Percentiles rank a stretch among this genome's conserved stretches.
Evolutionary conservation across 1,140 invertebrate genomes (phyloP).

Genomic region (Elymnias hypermnestra): DNA sequence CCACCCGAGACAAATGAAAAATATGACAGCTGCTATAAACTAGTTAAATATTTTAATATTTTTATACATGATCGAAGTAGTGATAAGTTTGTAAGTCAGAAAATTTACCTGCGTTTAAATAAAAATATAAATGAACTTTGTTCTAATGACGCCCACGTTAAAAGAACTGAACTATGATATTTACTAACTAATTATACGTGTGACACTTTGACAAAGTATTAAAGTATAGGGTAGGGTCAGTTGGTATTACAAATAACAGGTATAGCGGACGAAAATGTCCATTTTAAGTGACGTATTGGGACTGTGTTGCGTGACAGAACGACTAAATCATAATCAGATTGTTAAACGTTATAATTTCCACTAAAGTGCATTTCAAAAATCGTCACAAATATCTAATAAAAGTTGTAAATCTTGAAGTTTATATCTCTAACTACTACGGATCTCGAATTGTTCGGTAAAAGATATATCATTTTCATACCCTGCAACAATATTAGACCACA

Average conservation of each 20-base stretch:
- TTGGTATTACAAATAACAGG: constrained; percentile 18
- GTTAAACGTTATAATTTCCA: constrained; percentile 2
- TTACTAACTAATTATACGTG: constrained; percentile 11
- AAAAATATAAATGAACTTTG: background rate
- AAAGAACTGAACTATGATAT: constrained; percentile 5
- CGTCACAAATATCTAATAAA: no score
- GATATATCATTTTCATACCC: no score
- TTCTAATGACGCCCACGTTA: background rate
- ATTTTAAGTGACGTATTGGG: constrained; percentile 16
- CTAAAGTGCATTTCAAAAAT: background rate
- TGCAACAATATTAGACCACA: no score
- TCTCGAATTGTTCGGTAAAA: no score
- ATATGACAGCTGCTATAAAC: no score
- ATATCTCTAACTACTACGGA: no score
- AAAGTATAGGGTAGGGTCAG: constrained; percentile 14
- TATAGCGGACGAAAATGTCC: constrained; percentile 11
- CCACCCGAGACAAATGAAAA: no score
- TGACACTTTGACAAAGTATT: constrained; percentile 19
- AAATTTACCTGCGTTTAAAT: background rate
- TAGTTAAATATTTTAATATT: no score
- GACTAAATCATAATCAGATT: constrained; percentile 15
- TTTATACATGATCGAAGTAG: no score
- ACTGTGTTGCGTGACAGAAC: constrained; percentile 16
- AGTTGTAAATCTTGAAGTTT: no score
- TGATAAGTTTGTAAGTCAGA: no score